Percentiles rank a stretch among this genome's conserved stretches.
Evolutionary conservation across 2,888 invertebrate genomes (phyloP).

Genomic region (Tipula vernalis): DNA sequence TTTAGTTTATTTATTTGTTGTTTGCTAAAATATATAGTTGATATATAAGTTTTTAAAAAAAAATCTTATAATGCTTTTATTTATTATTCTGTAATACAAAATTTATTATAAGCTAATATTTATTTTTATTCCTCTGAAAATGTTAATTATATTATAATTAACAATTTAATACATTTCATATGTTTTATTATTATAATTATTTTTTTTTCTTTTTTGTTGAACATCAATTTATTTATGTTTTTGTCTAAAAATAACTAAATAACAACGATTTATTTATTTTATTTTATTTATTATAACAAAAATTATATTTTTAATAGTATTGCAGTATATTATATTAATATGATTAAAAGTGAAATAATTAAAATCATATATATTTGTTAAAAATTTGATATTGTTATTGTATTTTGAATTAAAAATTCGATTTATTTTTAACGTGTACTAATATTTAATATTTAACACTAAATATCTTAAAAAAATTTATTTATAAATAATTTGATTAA

Average conservation of each 20-base stretch:
- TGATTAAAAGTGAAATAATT: background rate
- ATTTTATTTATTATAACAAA: background rate
- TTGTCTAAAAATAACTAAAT: slow-evolving; percentile 4
- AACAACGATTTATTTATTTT: background rate
- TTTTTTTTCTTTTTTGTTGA: background rate
- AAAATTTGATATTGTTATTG: background rate
- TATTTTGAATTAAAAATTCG: background rate
- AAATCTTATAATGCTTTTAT: background rate
- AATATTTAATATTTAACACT: background rate
- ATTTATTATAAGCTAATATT: background rate
- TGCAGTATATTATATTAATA: background rate
- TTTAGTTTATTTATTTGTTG: background rate
- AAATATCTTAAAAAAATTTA: slow-evolving; percentile 4
- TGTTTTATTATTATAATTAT: background rate
- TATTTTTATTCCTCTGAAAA: background rate
- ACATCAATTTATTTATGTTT: background rate
- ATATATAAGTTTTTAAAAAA: background rate
- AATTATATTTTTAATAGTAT: background rate
- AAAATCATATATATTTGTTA: background rate
- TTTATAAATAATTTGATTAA: background rate
- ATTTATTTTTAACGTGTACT: background rate
- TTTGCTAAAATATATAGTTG: background rate
- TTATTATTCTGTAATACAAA: background rate
- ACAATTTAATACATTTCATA: background rate
- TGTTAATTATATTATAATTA: background rate